phyloP scores from a whole-genome alignment of 2,797 vertebrate genomes.

The Enteromius viviparus region DNA sequence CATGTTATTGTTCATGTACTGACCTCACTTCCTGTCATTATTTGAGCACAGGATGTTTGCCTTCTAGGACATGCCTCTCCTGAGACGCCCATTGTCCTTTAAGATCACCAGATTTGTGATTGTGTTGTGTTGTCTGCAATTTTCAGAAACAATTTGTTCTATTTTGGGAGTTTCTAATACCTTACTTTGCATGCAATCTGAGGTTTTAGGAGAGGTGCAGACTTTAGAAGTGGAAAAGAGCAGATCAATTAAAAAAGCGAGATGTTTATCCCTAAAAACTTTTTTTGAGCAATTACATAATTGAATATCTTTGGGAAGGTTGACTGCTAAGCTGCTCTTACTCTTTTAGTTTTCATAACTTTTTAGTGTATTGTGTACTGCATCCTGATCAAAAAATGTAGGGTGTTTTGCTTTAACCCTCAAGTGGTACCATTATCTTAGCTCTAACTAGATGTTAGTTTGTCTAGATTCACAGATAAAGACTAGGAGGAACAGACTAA shows the following conservation, averaged over 20 bases:
- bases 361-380: background rate
- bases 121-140: conserved; percentile 7
- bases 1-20: conserved; percentile 44
- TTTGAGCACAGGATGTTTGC: conserved; percentile 56
- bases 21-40: conserved; percentile 60
- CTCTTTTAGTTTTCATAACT: background rate
- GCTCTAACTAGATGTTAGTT: background rate
- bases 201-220: background rate
- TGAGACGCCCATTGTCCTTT: conserved; percentile 32
- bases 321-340: background rate
- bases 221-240: background rate
- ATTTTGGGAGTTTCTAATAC: background rate
- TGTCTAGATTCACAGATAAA: background rate
- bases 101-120: conserved; percentile 10
- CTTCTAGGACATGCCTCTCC: conserved; percentile 33
- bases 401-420: background rate
- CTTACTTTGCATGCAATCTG: background rate
- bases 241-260: too few species aligned
- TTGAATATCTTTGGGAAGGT: background rate
- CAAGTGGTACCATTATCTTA: background rate
- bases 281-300: background rate
- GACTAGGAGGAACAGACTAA: background rate
- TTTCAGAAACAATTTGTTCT: conserved; percentile 22
- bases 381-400: background rate
- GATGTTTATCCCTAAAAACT: background rate